Conservation (phyloP, 2,113 vertebrate genomes). For the Columba janthina region DNA sequence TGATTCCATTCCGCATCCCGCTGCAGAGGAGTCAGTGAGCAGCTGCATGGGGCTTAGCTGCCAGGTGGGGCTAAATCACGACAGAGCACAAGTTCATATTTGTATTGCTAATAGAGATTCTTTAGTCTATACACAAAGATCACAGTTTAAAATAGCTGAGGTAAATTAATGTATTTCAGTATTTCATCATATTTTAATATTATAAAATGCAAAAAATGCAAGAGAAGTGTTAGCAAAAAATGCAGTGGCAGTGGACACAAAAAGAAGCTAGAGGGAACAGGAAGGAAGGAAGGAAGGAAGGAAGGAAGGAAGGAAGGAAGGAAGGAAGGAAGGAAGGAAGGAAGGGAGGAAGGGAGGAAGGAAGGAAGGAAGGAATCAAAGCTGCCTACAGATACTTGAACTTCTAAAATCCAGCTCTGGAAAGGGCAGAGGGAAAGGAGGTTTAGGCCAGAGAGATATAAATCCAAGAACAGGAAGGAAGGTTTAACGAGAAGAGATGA, state of each 20-base stretch:
- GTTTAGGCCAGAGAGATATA: neutral
- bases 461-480: neutral
- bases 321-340: too few relatives aligned
- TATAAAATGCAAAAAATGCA: neutral
- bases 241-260: neutral
- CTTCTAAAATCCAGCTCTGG: neutral
- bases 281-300: neutral
- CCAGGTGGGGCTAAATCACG: neutral
- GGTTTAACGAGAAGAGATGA: neutral
- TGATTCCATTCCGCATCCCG: neutral
- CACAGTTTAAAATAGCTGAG: neutral
- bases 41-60: neutral
- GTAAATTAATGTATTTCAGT: neutral
- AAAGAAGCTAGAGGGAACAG: neutral
- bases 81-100: neutral
- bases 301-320: too few relatives aligned
- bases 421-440: neutral
- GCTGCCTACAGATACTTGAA: neutral
- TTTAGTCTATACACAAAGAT: neutral
- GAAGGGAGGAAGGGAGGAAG: too few relatives aligned
- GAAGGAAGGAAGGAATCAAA: neutral
- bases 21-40: rapidly evolving
- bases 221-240: neutral
- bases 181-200: neutral
- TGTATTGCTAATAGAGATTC: neutral